A percentile compares a stretch with the other conserved stretches of the same genome.
phyloP scores from a whole-genome alignment of 2,113 vertebrate genomes.

The Tamias sibiricus region DNA sequence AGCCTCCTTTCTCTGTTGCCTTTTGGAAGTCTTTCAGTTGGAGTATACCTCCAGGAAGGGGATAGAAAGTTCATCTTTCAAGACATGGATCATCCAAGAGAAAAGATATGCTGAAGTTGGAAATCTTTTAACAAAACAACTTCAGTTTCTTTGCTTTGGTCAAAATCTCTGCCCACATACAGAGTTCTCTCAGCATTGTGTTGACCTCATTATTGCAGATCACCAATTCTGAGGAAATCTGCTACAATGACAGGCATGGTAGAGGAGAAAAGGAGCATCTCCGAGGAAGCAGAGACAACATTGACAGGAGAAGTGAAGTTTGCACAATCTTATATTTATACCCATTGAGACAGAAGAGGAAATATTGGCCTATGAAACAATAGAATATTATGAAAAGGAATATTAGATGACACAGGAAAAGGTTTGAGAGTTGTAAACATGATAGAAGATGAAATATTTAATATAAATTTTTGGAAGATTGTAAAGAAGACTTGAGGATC shows the following conservation, averaged over 20 bases:
- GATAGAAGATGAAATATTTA: slow-evolving; percentile 17
- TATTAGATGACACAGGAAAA: too few species aligned
- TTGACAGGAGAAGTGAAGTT: not conserved
- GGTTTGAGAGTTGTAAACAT: too few species aligned
- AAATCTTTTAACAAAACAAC: not conserved
- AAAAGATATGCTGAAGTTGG: not conserved
- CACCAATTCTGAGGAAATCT: not conserved
- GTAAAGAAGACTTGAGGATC: not conserved
- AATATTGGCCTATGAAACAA: too few species aligned
- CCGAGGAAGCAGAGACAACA: not conserved
- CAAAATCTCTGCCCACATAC: not conserved
- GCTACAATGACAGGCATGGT: not conserved
- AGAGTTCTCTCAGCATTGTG: not conserved
- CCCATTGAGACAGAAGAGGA: too few species aligned
- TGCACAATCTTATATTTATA: not conserved
- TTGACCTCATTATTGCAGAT: not conserved
- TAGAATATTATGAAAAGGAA: too few species aligned
- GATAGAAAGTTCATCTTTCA: not conserved
- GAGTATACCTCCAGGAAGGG: fast-evolving
- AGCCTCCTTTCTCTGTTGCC: not conserved
- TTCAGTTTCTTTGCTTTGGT: not conserved
- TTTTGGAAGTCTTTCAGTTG: not conserved
- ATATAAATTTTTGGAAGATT: slow-evolving; percentile 3
- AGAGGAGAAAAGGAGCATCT: not conserved
- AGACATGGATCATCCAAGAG: not conserved